Evolutionary conservation across 2,888 invertebrate genomes (phyloP).

Genomic region (Camponotus fellah): DNA sequence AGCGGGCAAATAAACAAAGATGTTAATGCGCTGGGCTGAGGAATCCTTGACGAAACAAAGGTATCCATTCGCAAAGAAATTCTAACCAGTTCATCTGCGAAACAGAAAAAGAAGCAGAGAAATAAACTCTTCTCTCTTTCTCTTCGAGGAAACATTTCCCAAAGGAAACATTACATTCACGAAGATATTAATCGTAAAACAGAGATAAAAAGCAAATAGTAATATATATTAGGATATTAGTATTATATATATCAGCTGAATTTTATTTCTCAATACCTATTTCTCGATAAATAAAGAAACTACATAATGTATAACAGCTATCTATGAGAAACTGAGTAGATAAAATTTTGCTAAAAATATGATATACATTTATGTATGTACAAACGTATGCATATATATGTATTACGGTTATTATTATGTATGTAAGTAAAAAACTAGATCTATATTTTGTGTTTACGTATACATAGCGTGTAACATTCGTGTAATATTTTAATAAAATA

Average conservation of each 20-base stretch:
- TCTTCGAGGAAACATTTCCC: neutral
- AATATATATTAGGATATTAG: neutral
- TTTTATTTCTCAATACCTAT: neutral
- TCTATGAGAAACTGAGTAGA: neutral
- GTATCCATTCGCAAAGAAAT: slow-evolving; percentile 25
- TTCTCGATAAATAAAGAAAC: neutral
- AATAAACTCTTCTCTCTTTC: neutral
- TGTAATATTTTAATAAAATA: neutral
- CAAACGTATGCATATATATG: neutral
- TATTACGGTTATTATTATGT: neutral
- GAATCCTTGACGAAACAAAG: slow-evolving; percentile 38
- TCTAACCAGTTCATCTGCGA: slow-evolving; percentile 26
- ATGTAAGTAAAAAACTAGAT: neutral
- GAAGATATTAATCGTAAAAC: slow-evolving; percentile 18
- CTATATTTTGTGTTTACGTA: neutral
- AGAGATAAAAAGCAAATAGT: slow-evolving; percentile 10
- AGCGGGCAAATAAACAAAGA: slow-evolving; percentile 30
- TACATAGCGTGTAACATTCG: neutral
- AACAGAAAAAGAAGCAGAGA: neutral
- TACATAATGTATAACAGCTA: neutral
- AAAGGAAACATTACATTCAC: neutral
- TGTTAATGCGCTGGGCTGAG: slow-evolving; percentile 6
- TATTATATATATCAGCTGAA: neutral
- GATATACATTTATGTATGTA: neutral
- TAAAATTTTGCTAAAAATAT: neutral